Percentiles rank a stretch among this genome's conserved stretches.
Evolutionary conservation across 2,888 invertebrate genomes (phyloP).

Genomic region (Amaurobius ferox): DNA sequence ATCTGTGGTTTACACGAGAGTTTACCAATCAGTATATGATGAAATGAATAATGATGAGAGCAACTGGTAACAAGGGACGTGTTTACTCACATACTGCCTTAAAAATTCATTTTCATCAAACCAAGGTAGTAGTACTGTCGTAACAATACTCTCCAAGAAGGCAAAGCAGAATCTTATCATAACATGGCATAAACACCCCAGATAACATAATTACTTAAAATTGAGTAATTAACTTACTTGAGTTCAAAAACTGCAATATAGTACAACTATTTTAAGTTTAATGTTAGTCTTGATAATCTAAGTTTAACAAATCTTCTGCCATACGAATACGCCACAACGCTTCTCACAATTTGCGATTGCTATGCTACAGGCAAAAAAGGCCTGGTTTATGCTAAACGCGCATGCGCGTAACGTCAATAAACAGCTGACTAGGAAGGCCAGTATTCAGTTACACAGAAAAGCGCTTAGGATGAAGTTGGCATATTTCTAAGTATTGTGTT

Average conservation of each 20-base stretch:
- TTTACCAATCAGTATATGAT: too few relatives aligned
- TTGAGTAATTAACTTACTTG: background rate
- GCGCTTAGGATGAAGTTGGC: background rate
- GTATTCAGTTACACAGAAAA: slow-evolving; percentile 12
- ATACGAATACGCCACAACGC: slow-evolving; percentile 19
- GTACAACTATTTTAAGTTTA: background rate
- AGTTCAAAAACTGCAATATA: background rate
- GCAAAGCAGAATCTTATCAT: slow-evolving; percentile 1
- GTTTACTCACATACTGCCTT: slow-evolving; percentile 9
- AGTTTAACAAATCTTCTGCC: background rate
- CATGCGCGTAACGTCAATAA: slow-evolving; percentile 49
- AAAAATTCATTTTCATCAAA: slow-evolving; percentile 41
- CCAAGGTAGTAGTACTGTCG: slow-evolving; percentile 50
- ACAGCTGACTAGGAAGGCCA: slow-evolving; percentile 55
- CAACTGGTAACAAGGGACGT: background rate
- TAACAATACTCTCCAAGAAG: slow-evolving; percentile 58
- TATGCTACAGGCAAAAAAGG: slow-evolving; percentile 27
- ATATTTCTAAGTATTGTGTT: background rate
- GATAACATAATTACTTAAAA: background rate
- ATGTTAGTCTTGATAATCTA: background rate
- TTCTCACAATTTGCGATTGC: slow-evolving; percentile 7
- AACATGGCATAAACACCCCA: background rate
- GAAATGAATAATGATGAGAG: too few relatives aligned
- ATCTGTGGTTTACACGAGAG: too few relatives aligned
- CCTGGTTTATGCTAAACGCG: slow-evolving; percentile 33